Evolutionary conservation across 1,140 invertebrate genomes (phyloP), one percentile per base, ranked within the genome.

Genomic region (Maniola jurtina): DNA sequence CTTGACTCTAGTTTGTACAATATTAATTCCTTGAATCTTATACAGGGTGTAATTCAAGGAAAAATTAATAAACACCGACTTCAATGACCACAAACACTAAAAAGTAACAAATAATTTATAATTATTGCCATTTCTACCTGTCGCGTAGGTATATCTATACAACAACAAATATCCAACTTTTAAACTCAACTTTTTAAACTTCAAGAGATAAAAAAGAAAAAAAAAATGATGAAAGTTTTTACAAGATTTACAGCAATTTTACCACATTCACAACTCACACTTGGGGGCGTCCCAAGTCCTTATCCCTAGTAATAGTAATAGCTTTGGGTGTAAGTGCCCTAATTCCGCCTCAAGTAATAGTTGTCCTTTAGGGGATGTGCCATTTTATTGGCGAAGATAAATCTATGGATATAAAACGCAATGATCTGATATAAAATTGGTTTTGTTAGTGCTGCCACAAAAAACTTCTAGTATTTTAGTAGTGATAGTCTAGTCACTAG

Each of bases 291-390:
- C 52, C 52, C 48, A 33, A 25, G 52, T 34, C 52, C 52, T 34
- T 55, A 34, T 34, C 52, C 52, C 52, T 34, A 55, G 52, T 55
- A 16, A 55, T 55, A 55, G 52, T 55, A 55, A 55, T 55, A 55
- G 52, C 52, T 55, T 55, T 55, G 52, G 52, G 13, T 55, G 52
- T 55, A 55, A 55, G 52, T 55, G 25, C 52, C 52, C 52, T 55
- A 55, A 55, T 55, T 55, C 13, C 52, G 52, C 25, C 16, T 34
- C 25, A 25, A 55, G 52, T 55, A 55, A 55, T 55, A 55, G 52
- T 55, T 55, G 33, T 55, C 52, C 52, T 8, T 52, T 10, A 33
- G 10, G 25, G 5, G 52, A 55, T 55, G 11, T 55, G 52, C 16
- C 52, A 34, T 55, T 55, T 55, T 55, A 55, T 55, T 34, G 48